Evolutionary conservation across 53 echinoderm and acorn worm genomes (phyloP), one percentile per base, ranked within the genome.

Genomic region (Actinopyga echinites): DNA sequence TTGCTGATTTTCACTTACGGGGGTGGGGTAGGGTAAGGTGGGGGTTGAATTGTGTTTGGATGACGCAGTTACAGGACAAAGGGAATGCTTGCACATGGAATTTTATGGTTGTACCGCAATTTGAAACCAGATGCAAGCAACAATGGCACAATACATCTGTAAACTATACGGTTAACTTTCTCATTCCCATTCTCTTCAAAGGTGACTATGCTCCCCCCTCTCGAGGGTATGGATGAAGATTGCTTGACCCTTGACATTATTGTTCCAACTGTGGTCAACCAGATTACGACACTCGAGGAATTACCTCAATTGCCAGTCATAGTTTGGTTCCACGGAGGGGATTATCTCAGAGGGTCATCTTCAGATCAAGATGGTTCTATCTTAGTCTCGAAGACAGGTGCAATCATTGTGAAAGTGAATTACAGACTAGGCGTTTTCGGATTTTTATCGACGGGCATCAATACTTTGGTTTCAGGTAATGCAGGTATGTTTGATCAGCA

Each of bases 181-280:
- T 40, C 40, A 40, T 49, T 49, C 17, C 49, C 15, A 1, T 44
- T 49, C 49, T 49, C 49, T 49, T 49, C 49, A 49, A 49, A 49
- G 49, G 49, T 35, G 38, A 68, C 40, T 5, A 68, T 38, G 21
- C 22, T 33, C 4, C n/a, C 22, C 22, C 68, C 68, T 11, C 17
- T 8, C 4, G 21, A 68, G 20, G 21, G 24, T 42, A 75, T 75
- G 53, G 44, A 40, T 44, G 75, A 75, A 75, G 75, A 75, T 29
- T 75, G 75, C 22, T 54, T 75, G 75, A 52, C 45, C 7, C 44
- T 75, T 19, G 54, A 75, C 23, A 54, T 75, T 21, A 75, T 75
- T 42, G 75, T 54, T 4, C 75, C 75, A 20, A 28, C 26, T 7
- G 49, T 19, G 49, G 8, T 54, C 54, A 42, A 44, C 24, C 25